Evolutionary conservation across 2,113 vertebrate genomes (phyloP), one percentile per base, ranked within the genome.

Genomic region (Rutilus rutilus): DNA sequence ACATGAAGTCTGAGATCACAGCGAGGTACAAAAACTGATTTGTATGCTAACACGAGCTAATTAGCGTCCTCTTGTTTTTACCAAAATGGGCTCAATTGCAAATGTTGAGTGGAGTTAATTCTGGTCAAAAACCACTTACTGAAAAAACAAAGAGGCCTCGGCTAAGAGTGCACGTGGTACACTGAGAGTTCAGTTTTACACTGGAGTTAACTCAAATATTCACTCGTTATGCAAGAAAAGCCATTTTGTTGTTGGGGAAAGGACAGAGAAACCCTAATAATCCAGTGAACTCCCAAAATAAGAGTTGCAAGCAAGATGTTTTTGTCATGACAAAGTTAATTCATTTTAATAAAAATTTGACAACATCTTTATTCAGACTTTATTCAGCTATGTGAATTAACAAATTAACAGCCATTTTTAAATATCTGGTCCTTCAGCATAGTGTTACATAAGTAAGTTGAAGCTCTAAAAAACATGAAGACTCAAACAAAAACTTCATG

Each of bases 121-220:
- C 15, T 80, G 78, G 78, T 80, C 78, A 80, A 80, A 64, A 80
- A 39, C 36, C 59, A 47, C 36, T 80, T 64, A 60, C 59, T 27
- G 39, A 27, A 27, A 80, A 5, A 47, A 64, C 78, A 45, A 25
- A 27, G 36, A 64, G 59, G 36, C 54, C 54, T 15, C 6, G 0
- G 77, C 15, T 45, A 64, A 64, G 78, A 5, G 11, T 64, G 59
- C 57, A 64, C 30, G 21, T 64, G n/a, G n/a, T 42, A 54, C 15
- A 59, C 9, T 59, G 10, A 60, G 33, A 42, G 57, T 3, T 42
- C 54, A 42, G 77, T 75, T 62, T 42, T 45, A 80, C 23, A 25
- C 23, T 64, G n/a, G 36, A 45, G 4, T 62, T 17, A 39, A 57
- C 30, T 59, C 9, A 78, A 21, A 33, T 15, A 77, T n/a, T 57